phyloP scores from a whole-genome alignment of 2,797 vertebrate genomes.

The Amblyopsis hoosieri region DNA sequence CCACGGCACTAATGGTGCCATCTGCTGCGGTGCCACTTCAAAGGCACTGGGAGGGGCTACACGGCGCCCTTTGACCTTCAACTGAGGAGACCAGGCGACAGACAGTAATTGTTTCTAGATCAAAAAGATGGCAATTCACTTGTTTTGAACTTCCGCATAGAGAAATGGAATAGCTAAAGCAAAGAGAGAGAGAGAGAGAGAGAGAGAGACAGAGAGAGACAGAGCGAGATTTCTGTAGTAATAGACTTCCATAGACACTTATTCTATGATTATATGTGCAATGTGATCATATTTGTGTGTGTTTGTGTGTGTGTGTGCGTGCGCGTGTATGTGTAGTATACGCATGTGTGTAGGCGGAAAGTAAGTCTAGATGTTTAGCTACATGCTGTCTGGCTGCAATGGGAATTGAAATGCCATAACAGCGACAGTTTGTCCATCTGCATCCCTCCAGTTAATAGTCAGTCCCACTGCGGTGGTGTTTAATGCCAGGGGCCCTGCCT shows the following conservation, averaged over 20 bases:
- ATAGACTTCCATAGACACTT: no score
- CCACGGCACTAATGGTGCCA: constrained; percentile 59
- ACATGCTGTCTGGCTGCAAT: constrained; percentile 39
- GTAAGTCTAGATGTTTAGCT: constrained; percentile 47
- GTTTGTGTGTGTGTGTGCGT: no score
- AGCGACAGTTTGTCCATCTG: constrained; percentile 57
- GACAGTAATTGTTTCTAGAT: constrained; percentile 77
- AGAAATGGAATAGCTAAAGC: constrained; percentile 49
- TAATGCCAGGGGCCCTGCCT: constrained; percentile 69
- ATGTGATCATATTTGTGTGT: no score
- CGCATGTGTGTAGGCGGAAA: neutral
- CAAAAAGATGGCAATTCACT: constrained; percentile 78
- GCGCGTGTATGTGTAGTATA: no score
- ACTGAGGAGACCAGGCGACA: constrained; percentile 59
- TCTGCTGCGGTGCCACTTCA: constrained; percentile 57
- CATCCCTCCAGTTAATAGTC: constrained; percentile 67
- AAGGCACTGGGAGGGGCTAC: constrained; percentile 54
- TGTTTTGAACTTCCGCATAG: constrained; percentile 69
- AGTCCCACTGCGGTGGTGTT: constrained; percentile 65
- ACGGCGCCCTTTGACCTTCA: constrained; percentile 61
- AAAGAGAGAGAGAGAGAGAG: constrained; percentile 27
- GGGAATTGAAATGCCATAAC: constrained; percentile 65
- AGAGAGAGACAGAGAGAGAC: neutral
- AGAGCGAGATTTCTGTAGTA: constrained; percentile 15
- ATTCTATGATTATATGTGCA: no score